Conservation (phyloP, 2,113 vertebrate genomes). For the Aviceda subcristata region DNA sequence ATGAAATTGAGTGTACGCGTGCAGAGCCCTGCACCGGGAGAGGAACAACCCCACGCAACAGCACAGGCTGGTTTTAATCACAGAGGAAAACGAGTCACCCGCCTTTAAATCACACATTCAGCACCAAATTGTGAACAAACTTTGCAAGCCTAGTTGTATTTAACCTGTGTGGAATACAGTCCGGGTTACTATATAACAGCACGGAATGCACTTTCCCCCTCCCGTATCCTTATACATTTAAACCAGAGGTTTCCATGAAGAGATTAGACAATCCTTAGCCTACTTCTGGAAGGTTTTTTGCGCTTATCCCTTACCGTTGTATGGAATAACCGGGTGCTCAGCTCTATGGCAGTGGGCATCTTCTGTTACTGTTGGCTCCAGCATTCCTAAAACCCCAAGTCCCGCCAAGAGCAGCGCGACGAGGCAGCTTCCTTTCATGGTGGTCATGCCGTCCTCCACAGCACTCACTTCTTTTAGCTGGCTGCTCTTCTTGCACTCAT, state of each 20-base stretch:
- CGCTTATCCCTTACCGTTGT: slow-evolving; percentile 79
- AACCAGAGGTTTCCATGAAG: neutral
- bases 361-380: slow-evolving; percentile 62
- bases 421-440: slow-evolving; percentile 71
- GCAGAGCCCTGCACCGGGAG: neutral
- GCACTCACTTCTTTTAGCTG: slow-evolving; percentile 77
- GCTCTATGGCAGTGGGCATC: slow-evolving; percentile 80
- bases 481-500: slow-evolving; percentile 73
- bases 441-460: slow-evolving; percentile 73
- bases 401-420: slow-evolving; percentile 79
- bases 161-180: neutral
- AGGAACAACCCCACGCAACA: neutral
- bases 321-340: slow-evolving; percentile 86
- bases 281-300: neutral
- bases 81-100: neutral
- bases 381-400: slow-evolving; percentile 80
- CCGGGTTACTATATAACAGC: neutral
- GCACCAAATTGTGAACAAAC: neutral
- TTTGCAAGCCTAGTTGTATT: neutral
- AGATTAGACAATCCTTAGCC: neutral
- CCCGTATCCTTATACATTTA: neutral
- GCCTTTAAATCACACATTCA: neutral
- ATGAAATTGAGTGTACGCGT: neutral
- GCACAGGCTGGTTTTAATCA: neutral
- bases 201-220: neutral